phyloP scores from a whole-genome alignment of 1,140 invertebrate genomes.

The Ectropis grisescens region DNA sequence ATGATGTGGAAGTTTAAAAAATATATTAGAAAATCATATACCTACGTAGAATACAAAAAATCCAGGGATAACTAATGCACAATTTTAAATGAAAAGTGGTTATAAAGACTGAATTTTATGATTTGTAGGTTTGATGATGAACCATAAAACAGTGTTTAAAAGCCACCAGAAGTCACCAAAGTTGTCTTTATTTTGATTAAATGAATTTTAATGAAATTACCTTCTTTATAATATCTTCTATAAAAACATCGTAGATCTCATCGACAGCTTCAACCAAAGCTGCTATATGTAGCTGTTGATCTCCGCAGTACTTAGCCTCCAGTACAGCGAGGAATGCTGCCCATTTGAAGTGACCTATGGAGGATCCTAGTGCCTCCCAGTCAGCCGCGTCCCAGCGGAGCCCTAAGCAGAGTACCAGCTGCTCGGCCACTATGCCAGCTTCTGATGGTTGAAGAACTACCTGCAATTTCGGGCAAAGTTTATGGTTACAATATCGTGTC shows the following conservation, averaged over 20 bases:
- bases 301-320: slow-evolving; percentile 77
- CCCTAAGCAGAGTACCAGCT: slow-evolving; percentile 76
- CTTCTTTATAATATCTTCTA: slow-evolving; percentile 87
- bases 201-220: slow-evolving; percentile 58
- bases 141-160: no score
- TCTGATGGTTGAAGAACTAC: slow-evolving; percentile 77
- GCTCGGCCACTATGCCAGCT: slow-evolving; percentile 75
- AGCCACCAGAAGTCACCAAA: no score
- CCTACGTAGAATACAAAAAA: no score
- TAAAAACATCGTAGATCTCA: slow-evolving; percentile 82
- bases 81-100: no score
- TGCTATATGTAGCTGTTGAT: slow-evolving; percentile 70
- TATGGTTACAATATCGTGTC: no score
- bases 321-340: slow-evolving; percentile 79
- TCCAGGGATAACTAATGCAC: no score
- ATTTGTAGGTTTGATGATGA: no score
- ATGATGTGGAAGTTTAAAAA: no score
- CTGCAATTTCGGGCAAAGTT: no score
- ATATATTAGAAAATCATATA: no score
- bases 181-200: no score
- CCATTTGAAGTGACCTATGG: slow-evolving; percentile 74
- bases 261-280: slow-evolving; percentile 80
- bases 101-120: no score
- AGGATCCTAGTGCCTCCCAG: slow-evolving; percentile 74
- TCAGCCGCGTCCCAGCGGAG: slow-evolving; percentile 77